Conservation (phyloP, 2,113 vertebrate species). For the Galeopterus variegatus region DNA sequence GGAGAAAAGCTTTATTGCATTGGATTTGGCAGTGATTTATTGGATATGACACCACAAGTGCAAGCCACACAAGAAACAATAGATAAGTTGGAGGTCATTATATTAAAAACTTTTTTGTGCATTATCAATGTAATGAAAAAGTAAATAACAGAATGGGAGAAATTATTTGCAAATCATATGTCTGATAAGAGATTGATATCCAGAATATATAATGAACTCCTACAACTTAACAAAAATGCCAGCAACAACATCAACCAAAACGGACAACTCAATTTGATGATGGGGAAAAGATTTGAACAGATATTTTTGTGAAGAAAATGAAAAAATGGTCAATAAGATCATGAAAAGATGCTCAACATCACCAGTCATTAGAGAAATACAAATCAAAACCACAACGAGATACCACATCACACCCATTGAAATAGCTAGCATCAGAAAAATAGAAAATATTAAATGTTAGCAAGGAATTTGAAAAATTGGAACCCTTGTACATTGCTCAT, state of each 20-base stretch:
- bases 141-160: not conserved
- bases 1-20: not conserved
- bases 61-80: not conserved
- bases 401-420: not conserved
- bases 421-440: not conserved
- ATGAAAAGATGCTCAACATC: not conserved
- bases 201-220: not conserved
- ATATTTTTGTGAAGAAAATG: not conserved
- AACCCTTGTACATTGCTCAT: not conserved
- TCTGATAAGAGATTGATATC: not conserved
- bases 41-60: not conserved
- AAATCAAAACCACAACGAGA: not conserved
- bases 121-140: not conserved
- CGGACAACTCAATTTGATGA: not conserved
- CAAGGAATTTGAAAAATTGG: not conserved
- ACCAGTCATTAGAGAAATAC: not conserved
- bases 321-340: not conserved
- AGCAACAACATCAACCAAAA: not conserved
- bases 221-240: not conserved
- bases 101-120: not conserved
- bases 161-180: not conserved
- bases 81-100: not conserved
- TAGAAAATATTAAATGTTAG: not conserved
- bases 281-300: not conserved
- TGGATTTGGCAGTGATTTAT: not conserved